Base-by-base conservation (phyloP, 2,113 vertebrate genomes). In the Oplegnathus fasciatus region DNA sequence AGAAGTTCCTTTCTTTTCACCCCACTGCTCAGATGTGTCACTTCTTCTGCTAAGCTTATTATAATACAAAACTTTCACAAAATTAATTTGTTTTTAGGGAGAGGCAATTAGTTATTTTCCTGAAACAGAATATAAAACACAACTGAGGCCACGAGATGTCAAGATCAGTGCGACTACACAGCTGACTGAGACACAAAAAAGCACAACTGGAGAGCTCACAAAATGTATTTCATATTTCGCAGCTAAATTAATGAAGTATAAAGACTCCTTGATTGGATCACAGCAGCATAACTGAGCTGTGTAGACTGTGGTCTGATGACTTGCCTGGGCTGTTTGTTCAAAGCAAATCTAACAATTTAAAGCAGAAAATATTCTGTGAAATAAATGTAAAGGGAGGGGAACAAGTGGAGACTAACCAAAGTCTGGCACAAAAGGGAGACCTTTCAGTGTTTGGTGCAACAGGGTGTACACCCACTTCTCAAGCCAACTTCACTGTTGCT, bases 261-360 rank as follows among this genome's bases (percentile, higher is more conserved):
- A 60, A 61, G 17, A 46, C 20, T 55, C 32, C 55, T 75, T 68
- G 66, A 86, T 37, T 83, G 72, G 89, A 76, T 86, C 50, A 26
- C 34, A 66, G 50, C 69, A 64, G 75, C 78, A 67, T 82, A 75
- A 82, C 48, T 65, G 42, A 70, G 67, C 54, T 65, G 58, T 55
- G 67, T 64, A 77, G 71, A 65, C 80, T 28, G 70, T 54, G 65
- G 8, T 71, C 82, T 65, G 64, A 48, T 64, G 48, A 83, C 70
- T 64, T 46, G 69, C 60, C 61, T 15, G 40, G 40, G 26, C 74
- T 78, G 42, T 81, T 88, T 80, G 73, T 55, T 81, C 64, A 82
- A 72, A 65, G 37, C 46, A 83, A 67, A 77, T 44, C 22, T 65
- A 26, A 80, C 20, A 26, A 48, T 68, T 82, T 54, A 71, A 48